Percentiles rank a stretch among this genome's conserved stretches.
These are phyloP conservation scores for Aquatica leii DNA, from an alignment of 2,888 invertebrate genomes.

Conservation along the genomic window DNA sequence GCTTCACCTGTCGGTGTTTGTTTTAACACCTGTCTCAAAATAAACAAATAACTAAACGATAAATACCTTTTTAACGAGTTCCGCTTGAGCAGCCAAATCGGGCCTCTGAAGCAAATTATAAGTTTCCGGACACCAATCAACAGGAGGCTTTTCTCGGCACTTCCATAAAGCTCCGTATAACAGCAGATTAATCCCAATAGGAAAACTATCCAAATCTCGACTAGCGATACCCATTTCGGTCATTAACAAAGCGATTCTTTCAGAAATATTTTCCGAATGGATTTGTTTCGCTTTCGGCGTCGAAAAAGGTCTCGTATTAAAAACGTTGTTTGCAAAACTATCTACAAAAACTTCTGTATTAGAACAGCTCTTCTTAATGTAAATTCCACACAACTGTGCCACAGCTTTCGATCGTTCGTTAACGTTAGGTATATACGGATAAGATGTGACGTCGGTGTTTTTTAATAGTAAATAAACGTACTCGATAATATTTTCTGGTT, in stretches of 20 bases:
- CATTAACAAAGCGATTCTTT: constrained; percentile 65
- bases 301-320: constrained; percentile 53
- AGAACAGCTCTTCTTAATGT: constrained; percentile 40
- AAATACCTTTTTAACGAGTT: constrained; percentile 51
- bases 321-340: constrained; percentile 43
- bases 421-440: constrained; percentile 77
- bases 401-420: constrained; percentile 78
- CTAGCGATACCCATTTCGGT: constrained; percentile 67
- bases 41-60: too few relatives aligned
- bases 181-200: constrained; percentile 74
- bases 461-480: constrained; percentile 71
- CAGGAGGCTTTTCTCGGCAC: constrained; percentile 75
- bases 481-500: constrained; percentile 76
- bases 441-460: constrained; percentile 65
- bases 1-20: too few relatives aligned
- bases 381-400: constrained; percentile 59
- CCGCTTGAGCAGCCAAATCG: constrained; percentile 71
- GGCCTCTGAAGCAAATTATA: constrained; percentile 76
- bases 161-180: constrained; percentile 74
- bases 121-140: constrained; percentile 75
- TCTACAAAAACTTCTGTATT: constrained; percentile 41
- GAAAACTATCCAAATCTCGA: constrained; percentile 75
- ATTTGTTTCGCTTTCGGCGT: constrained; percentile 41
- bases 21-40: too few relatives aligned
- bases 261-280: constrained; percentile 49